These are phyloP conservation scores for Drosophila suzukii DNA, from an alignment of 1,140 invertebrate species.

Conservation along the genomic window DNA sequence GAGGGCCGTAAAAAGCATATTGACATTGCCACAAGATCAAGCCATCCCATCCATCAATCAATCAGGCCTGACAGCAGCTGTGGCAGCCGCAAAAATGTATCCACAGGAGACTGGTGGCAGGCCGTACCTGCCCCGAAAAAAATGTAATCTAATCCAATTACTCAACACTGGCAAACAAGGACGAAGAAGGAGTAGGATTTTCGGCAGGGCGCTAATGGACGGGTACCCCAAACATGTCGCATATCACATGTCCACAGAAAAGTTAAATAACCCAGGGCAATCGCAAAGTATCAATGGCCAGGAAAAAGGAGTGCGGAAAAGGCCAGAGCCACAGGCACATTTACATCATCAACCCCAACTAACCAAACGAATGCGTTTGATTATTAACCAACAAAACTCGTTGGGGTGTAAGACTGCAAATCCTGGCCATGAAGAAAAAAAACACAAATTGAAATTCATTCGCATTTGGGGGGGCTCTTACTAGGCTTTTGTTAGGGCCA, in stretches of 20 bases:
- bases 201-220: constrained; percentile 63
- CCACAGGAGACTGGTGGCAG: constrained; percentile 24
- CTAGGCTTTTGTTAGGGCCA: constrained; percentile 16
- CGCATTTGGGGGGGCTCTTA: constrained; percentile 42
- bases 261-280: constrained; percentile 79
- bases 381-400: constrained; percentile 62
- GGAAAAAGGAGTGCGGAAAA: neutral
- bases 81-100: constrained; percentile 58
- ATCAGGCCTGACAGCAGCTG: constrained; percentile 70
- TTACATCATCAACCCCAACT: constrained; percentile 53
- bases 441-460: constrained; percentile 75
- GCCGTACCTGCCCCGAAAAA: neutral
- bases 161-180: constrained; percentile 80
- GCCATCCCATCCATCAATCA: constrained; percentile 55
- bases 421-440: constrained; percentile 29
- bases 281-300: constrained; percentile 68
- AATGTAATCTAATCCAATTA: constrained; percentile 83
- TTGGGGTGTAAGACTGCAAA: constrained; percentile 51
- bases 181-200: neutral
- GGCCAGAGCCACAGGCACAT: constrained; percentile 36
- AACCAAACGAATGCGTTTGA: constrained; percentile 60
- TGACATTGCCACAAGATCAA: constrained; percentile 63
- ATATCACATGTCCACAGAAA: constrained; percentile 73
- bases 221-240: constrained; percentile 21
- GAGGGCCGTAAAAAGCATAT: constrained; percentile 66